A percentile compares a stretch with the other conserved stretches of the same genome.
Conservation (phyloP, 2,113 vertebrate species). For the Lipophrys pholis region DNA sequence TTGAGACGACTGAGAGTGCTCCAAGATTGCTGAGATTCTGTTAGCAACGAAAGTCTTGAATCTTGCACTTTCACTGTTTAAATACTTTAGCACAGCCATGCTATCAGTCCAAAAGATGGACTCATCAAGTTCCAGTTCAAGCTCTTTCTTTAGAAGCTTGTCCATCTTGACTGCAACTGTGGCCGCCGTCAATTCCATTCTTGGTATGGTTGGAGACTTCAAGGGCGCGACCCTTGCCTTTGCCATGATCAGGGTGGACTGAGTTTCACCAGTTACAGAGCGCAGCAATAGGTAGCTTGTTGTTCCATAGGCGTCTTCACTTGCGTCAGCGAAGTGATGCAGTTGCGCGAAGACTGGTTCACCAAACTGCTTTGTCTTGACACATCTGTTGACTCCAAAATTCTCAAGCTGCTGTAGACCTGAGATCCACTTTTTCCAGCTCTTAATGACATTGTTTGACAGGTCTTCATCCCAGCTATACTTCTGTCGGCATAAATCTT, state of each 20-base stretch:
- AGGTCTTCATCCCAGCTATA: background rate
- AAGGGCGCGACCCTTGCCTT: constrained; percentile 36
- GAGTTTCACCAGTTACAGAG: background rate
- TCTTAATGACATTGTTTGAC: background rate
- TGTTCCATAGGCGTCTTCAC: constrained; percentile 30
- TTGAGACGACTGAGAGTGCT: too few species aligned
- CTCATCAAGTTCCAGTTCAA: constrained; percentile 7
- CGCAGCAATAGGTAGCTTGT: constrained; percentile 7
- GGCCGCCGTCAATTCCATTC: constrained; percentile 46
- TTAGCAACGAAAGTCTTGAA: too few species aligned
- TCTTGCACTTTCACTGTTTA: too few species aligned
- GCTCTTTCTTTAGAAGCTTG: constrained; percentile 43
- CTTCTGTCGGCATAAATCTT: too few species aligned
- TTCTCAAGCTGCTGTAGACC: constrained; percentile 11
- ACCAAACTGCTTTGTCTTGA: constrained; percentile 26
- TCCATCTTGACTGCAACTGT: constrained; percentile 44
- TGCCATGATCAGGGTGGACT: constrained; percentile 27
- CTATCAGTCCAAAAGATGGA: too few species aligned
- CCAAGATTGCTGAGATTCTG: too few species aligned
- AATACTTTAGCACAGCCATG: too few species aligned
- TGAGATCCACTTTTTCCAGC: background rate
- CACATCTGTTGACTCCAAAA: constrained; percentile 39
- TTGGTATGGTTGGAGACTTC: constrained; percentile 21
- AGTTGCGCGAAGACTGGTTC: background rate
- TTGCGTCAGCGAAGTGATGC: background rate